phyloP scores from a whole-genome alignment of 2,888 invertebrate species.

The Incurvaria masculella region DNA sequence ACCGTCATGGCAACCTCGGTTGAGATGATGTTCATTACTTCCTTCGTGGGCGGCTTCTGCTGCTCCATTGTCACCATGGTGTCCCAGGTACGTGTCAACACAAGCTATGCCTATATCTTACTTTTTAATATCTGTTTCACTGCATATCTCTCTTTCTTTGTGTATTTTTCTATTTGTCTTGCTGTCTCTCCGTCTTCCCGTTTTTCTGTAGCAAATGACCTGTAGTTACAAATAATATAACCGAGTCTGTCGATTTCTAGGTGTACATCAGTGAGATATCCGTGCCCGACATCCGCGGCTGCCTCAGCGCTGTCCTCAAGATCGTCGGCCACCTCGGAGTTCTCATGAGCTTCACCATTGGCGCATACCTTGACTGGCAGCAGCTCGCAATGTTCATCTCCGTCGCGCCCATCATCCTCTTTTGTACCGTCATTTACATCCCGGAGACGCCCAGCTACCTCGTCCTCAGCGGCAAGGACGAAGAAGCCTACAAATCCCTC shows the following conservation, averaged over 20 bases:
- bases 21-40: slow-evolving; percentile 77
- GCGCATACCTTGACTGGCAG: slow-evolving; percentile 81
- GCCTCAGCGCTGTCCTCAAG: slow-evolving; percentile 82
- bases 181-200: no score
- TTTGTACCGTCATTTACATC: slow-evolving; percentile 72
- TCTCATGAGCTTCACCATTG: slow-evolving; percentile 77
- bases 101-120: no score
- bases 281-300: slow-evolving; percentile 81
- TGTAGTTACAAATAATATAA: background rate
- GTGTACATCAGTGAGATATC: slow-evolving; percentile 92
- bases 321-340: slow-evolving; percentile 84
- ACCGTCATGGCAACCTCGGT: slow-evolving; percentile 77
- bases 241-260: slow-evolving; percentile 34
- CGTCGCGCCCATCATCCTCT: slow-evolving; percentile 72
- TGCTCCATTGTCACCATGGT: slow-evolving; percentile 74
- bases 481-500: slow-evolving; percentile 62
- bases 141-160: no score
- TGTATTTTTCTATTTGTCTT: no score
- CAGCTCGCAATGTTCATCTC: slow-evolving; percentile 79
- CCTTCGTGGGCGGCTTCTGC: slow-evolving; percentile 82
- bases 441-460: slow-evolving; percentile 89
- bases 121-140: no score
- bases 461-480: slow-evolving; percentile 71
- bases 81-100: slow-evolving; percentile 59
- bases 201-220: no score